These are phyloP conservation scores for Nansenia antarctica DNA, from an alignment of 2,113 vertebrate species.

Conservation along the genomic window DNA sequence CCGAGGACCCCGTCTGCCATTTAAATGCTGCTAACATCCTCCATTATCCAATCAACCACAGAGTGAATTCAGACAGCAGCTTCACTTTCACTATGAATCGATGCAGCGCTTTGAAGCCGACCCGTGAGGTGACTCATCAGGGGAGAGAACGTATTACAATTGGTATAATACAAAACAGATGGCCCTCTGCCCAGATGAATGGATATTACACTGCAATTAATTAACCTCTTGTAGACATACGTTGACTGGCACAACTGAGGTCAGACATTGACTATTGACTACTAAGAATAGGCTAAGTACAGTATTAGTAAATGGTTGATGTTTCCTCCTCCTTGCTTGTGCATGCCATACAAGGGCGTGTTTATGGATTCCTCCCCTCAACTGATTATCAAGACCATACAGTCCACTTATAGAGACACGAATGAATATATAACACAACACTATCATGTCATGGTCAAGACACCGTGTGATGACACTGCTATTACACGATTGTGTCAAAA, in stretches of 20 bases:
- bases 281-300: neutral
- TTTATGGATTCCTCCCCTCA: no score
- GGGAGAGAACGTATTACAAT: neutral
- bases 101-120: neutral
- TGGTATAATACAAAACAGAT: neutral
- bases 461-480: neutral
- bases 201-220: conserved; percentile 11
- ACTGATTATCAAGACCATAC: no score
- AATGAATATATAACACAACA: neutral
- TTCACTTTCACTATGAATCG: conserved; percentile 9
- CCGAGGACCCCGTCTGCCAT: neutral
- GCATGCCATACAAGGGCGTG: no score
- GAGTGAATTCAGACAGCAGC: neutral
- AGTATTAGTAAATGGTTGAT: neutral
- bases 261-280: neutral
- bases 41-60: neutral
- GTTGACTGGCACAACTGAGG: neutral
- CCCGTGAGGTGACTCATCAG: neutral
- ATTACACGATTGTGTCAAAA: conserved; percentile 28
- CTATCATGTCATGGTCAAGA: conserved; percentile 2
- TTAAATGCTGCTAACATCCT: neutral
- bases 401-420: neutral
- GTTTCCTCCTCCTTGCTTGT: neutral
- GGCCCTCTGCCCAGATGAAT: conserved; percentile 13
- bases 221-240: conserved; percentile 11